phyloP scores from a whole-genome alignment of 2,113 vertebrate species.

The Hiodon tergisus region DNA sequence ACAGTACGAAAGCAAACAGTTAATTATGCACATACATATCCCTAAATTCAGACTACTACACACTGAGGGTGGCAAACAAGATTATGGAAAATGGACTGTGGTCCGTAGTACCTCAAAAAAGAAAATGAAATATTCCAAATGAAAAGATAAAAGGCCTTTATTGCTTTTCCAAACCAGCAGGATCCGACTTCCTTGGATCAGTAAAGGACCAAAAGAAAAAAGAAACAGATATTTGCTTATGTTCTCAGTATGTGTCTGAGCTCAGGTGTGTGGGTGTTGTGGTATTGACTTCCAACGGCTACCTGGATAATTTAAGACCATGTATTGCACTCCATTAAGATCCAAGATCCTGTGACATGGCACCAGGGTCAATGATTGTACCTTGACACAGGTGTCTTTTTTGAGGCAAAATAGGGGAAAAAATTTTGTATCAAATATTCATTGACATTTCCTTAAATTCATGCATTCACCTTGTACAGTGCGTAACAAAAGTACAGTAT shows the following conservation, averaged over 20 bases:
- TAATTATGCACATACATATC: slow-evolving; percentile 84
- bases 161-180: slow-evolving; percentile 75
- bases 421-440: slow-evolving; percentile 23
- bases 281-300: slow-evolving; percentile 27
- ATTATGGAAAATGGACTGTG: slow-evolving; percentile 66
- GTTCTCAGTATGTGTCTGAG: background rate
- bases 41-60: slow-evolving; percentile 47
- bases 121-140: slow-evolving; percentile 46
- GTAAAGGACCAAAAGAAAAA: slow-evolving; percentile 11
- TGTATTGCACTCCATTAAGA: slow-evolving; percentile 35
- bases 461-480: slow-evolving; percentile 48
- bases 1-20: slow-evolving; percentile 91
- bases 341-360: slow-evolving; percentile 28
- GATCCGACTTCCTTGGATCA: slow-evolving; percentile 29
- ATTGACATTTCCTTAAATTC: slow-evolving; percentile 42
- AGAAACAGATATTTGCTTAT: slow-evolving; percentile 19
- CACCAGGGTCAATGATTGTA: slow-evolving; percentile 24
- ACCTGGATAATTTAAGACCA: slow-evolving; percentile 21
- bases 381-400: slow-evolving; percentile 5
- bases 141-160: slow-evolving; percentile 70
- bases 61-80: slow-evolving; percentile 52
- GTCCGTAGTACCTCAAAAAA: slow-evolving; percentile 63
- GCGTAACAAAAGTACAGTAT: slow-evolving; percentile 33
- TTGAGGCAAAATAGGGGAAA: too few species aligned
- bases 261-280: background rate